Conservation (phyloP, 1,140 invertebrate species). For the Venturia canescens region DNA sequence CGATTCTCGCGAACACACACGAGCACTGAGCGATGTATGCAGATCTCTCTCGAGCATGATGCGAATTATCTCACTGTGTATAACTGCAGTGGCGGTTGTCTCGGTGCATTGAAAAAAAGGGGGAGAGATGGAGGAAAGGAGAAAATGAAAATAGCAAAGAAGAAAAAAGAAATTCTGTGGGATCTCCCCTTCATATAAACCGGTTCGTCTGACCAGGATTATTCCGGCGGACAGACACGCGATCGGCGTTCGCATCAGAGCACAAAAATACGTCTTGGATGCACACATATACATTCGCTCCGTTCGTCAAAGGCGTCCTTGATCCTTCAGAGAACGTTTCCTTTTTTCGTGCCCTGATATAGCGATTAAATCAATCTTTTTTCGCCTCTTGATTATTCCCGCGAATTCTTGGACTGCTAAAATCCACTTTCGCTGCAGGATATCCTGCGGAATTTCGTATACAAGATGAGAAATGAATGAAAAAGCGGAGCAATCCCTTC, state of each 20-base stretch:
- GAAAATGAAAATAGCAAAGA: not conserved
- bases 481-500: not conserved
- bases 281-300: not conserved
- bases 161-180: slow-evolving; percentile 8
- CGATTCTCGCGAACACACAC: not conserved
- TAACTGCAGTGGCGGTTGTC: slow-evolving; percentile 22
- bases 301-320: slow-evolving; percentile 39
- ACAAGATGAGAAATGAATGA: not conserved
- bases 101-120: not conserved
- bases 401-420: not conserved
- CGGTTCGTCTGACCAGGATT: slow-evolving; percentile 42
- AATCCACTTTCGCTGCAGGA: not conserved
- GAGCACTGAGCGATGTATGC: not conserved
- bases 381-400: not conserved
- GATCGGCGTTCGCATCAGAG: slow-evolving; percentile 41
- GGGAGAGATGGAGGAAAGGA: not conserved
- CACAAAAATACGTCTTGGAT: slow-evolving; percentile 4
- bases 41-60: slow-evolving; percentile 13
- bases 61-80: slow-evolving; percentile 12
- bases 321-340: slow-evolving; percentile 17
- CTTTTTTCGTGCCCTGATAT: not conserved
- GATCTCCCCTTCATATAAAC: slow-evolving; percentile 38
- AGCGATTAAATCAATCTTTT: slow-evolving; percentile 1
- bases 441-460: not conserved
- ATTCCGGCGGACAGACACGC: slow-evolving; percentile 46